phyloP scores from a whole-genome alignment of 2,888 invertebrate species.

The Pristionchus exspectatus region DNA sequence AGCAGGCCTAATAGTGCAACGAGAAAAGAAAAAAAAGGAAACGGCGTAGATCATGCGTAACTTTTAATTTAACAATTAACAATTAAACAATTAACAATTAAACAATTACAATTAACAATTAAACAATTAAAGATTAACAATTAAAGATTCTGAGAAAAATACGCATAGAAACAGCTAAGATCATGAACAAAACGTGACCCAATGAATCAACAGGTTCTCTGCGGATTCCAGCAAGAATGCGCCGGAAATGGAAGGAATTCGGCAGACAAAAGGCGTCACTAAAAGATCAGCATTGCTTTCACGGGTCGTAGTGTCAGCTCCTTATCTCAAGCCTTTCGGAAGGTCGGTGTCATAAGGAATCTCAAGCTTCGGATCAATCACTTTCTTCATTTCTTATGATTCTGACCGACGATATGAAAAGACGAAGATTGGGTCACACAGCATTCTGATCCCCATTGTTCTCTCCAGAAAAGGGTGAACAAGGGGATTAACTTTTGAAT shows the following conservation, averaged over 20 bases:
- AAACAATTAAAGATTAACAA: background rate
- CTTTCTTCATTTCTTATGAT: too few relatives aligned
- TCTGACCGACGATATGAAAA: too few relatives aligned
- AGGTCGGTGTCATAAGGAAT: background rate
- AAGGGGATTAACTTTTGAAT: too few relatives aligned
- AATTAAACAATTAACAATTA: too few relatives aligned
- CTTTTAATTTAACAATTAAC: too few relatives aligned
- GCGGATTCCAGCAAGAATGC: background rate
- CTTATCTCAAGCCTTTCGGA: background rate
- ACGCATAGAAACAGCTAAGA: background rate
- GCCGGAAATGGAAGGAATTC: background rate
- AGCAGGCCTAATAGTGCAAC: background rate
- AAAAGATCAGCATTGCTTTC: background rate
- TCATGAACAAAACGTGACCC: background rate
- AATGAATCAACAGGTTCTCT: background rate
- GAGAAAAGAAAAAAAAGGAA: background rate
- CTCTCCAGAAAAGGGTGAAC: too few relatives aligned
- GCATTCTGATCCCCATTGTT: too few relatives aligned
- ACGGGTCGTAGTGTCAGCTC: background rate
- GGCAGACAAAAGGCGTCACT: background rate
- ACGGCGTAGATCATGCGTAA: too few relatives aligned
- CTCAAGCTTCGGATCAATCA: background rate
- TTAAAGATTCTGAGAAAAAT: background rate
- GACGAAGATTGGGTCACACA: too few relatives aligned
- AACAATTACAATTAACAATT: background rate